Conservation (phyloP, 1,140 invertebrate genomes). For the Solenopsis invicta region DNA sequence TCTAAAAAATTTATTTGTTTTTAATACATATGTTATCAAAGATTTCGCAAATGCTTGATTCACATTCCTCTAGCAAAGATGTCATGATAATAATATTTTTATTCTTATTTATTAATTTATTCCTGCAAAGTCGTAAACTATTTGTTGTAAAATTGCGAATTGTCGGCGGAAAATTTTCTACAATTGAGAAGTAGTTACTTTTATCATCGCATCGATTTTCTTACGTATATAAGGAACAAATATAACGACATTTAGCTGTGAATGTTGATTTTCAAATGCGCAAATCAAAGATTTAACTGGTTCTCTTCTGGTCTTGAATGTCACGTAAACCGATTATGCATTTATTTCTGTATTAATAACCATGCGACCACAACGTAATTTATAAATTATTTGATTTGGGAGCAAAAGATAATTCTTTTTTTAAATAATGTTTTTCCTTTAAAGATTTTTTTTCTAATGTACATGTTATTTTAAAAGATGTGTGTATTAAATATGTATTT, state of each 20-base stretch:
- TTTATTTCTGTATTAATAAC: slow-evolving; percentile 60
- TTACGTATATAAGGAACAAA: slow-evolving; percentile 35
- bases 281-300: slow-evolving; percentile 42
- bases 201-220: slow-evolving; percentile 12
- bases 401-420: too few relatives aligned
- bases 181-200: slow-evolving; percentile 20
- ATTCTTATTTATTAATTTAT: background rate
- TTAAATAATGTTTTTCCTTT: too few relatives aligned
- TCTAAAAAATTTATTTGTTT: too few relatives aligned
- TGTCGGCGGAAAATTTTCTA: background rate
- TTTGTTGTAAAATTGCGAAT: background rate
- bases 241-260: too few relatives aligned
- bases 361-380: too few relatives aligned
- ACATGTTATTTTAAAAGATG: too few relatives aligned
- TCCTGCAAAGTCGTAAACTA: background rate
- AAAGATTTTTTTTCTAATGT: too few relatives aligned
- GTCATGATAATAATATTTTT: slow-evolving; percentile 1
- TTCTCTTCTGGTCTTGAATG: background rate
- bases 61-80: too few relatives aligned
- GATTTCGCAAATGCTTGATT: too few relatives aligned
- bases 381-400: slow-evolving; percentile 53
- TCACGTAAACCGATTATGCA: slow-evolving; percentile 58
- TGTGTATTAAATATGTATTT: too few relatives aligned
- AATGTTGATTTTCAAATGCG: slow-evolving; percentile 18
- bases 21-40: too few relatives aligned